Evolutionary conservation across 2,113 vertebrate genomes (phyloP).

Genomic region (Trinectes maculatus): DNA sequence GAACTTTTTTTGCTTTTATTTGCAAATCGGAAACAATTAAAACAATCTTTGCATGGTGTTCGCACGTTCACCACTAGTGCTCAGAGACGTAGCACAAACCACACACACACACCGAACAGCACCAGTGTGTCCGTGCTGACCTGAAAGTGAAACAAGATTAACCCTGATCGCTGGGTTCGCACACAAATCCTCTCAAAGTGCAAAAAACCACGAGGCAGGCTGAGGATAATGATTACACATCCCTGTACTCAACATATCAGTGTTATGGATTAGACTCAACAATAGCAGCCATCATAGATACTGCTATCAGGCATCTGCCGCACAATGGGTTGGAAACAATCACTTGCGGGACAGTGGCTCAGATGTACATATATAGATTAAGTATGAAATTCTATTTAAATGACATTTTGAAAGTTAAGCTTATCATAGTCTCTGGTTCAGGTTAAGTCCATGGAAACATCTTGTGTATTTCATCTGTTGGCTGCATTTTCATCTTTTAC

Average conservation of each 20-base stretch:
- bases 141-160: constrained; percentile 66
- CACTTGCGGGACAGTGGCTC: constrained; percentile 4
- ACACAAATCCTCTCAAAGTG: constrained; percentile 64
- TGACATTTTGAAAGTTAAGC: too few relatives aligned
- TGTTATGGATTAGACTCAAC: constrained; percentile 65
- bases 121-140: constrained; percentile 52
- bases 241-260: constrained; percentile 70
- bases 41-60: too few relatives aligned
- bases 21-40: too few relatives aligned
- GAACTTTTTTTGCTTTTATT: too few relatives aligned
- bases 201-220: constrained; percentile 45
- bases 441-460: not conserved
- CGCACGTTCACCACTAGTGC: too few relatives aligned
- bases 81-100: constrained; percentile 2
- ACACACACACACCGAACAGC: constrained; percentile 16
- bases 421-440: too few relatives aligned
- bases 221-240: constrained; percentile 64
- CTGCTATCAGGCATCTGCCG: constrained; percentile 47
- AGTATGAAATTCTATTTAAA: too few relatives aligned
- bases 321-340: constrained; percentile 13
- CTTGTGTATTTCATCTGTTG: not conserved
- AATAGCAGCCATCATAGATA: constrained; percentile 50
- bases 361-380: too few relatives aligned
- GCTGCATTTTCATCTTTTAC: not conserved
- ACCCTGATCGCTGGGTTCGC: constrained; percentile 53